Evolutionary conservation across 1,140 invertebrate species (phyloP).

Genomic region (Diprion similis): DNA sequence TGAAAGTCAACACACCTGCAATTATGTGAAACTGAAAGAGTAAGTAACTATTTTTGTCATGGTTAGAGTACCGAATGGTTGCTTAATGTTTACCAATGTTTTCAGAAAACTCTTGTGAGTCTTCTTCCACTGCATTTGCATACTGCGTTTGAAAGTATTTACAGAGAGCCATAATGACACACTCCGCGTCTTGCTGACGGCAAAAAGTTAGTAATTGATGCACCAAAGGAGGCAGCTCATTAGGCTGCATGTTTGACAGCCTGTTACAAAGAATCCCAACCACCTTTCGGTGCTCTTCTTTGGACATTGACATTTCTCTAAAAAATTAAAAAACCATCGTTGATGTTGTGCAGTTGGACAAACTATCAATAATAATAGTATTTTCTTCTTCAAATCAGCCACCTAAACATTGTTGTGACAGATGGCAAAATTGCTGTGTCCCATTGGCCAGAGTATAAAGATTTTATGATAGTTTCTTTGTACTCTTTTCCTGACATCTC

Average conservation of each 20-base stretch:
- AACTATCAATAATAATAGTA: background rate
- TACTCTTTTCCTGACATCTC: constrained; percentile 57
- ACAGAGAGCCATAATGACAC: constrained; percentile 51
- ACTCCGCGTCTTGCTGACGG: constrained; percentile 42
- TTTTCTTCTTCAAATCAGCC: constrained; percentile 25
- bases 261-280: constrained; percentile 52
- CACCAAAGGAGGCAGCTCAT: constrained; percentile 61
- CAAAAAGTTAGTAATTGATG: constrained; percentile 58
- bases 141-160: constrained; percentile 56
- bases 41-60: background rate
- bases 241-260: constrained; percentile 42
- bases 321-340: too few species aligned
- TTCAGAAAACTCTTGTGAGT: constrained; percentile 34
- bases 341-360: background rate
- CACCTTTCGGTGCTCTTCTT: constrained; percentile 51
- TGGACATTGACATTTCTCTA: constrained; percentile 54
- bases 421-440: constrained; percentile 50
- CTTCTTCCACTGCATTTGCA: constrained; percentile 27
- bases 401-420: constrained; percentile 62
- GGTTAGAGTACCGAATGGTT: too few species aligned
- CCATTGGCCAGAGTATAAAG: constrained; percentile 54
- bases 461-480: constrained; percentile 56
- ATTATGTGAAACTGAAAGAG: constrained; percentile 18
- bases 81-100: constrained; percentile 37
- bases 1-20: constrained; percentile 37